These are phyloP conservation scores for Psettodes erumei DNA, from an alignment of 2,113 vertebrate species.

Conservation along the genomic window DNA sequence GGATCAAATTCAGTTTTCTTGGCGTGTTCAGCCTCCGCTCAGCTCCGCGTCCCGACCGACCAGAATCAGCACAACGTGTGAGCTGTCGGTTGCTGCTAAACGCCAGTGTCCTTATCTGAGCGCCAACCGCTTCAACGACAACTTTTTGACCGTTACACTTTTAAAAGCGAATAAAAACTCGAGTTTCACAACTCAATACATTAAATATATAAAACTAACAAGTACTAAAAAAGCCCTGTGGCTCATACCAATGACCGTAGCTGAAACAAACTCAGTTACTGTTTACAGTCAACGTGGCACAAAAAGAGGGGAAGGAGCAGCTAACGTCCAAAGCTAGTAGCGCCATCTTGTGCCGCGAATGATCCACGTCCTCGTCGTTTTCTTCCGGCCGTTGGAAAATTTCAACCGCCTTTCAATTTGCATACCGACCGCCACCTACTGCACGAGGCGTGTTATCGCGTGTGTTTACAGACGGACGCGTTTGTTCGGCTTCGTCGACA, in stretches of 20 bases:
- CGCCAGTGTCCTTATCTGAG: background rate
- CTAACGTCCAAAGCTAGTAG: background rate
- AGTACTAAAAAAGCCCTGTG: background rate
- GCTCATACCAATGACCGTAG: too few species aligned
- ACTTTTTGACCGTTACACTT: background rate
- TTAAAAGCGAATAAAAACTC: background rate
- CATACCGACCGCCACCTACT: constrained; percentile 20
- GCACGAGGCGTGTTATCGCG: background rate
- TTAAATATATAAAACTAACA: too few species aligned
- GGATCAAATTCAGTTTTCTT: background rate
- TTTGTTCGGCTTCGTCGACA: too few species aligned
- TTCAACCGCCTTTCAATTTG: background rate
- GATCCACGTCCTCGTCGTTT: background rate
- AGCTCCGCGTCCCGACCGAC: background rate
- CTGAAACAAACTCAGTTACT: background rate
- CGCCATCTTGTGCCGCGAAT: constrained; percentile 50
- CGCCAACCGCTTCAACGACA: background rate
- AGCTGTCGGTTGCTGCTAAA: constrained; percentile 4
- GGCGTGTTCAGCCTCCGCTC: background rate
- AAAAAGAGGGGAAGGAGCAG: background rate
- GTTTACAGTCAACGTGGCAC: constrained; percentile 68
- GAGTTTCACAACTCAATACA: background rate
- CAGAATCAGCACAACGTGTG: background rate
- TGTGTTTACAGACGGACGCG: background rate
- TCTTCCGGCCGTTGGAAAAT: too few species aligned